phyloP scores from a whole-genome alignment of 2,888 invertebrate genomes.

The Chloromyia formosa region DNA sequence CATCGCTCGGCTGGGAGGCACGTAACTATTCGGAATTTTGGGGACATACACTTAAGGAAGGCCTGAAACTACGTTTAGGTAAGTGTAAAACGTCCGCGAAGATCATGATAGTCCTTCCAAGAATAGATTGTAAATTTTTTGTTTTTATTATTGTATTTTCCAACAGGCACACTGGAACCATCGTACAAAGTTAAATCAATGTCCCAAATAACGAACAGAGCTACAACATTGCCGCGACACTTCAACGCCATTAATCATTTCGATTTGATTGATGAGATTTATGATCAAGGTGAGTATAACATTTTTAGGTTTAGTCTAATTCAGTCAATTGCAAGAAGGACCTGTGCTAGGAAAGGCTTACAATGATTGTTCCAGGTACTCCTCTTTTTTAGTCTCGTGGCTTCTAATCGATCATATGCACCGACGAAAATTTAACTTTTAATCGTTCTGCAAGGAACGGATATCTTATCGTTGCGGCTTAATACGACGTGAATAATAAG shows the following conservation, averaged over 20 bases:
- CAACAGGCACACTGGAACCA: slow-evolving; percentile 61
- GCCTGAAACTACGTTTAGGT: slow-evolving; percentile 80
- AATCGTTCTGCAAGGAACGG: too few species aligned
- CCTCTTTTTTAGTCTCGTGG: too few species aligned
- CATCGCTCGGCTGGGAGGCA: slow-evolving; percentile 77
- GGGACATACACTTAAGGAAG: slow-evolving; percentile 83
- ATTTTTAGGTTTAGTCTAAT: too few species aligned
- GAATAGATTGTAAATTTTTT: neutral
- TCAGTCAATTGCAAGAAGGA: too few species aligned
- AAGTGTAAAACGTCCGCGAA: slow-evolving; percentile 45
- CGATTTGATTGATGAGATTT: slow-evolving; percentile 75
- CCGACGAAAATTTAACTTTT: too few species aligned
- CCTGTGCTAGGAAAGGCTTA: too few species aligned
- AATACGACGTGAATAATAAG: too few species aligned
- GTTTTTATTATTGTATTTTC: too few species aligned
- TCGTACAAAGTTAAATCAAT: slow-evolving; percentile 61
- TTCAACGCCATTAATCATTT: slow-evolving; percentile 84
- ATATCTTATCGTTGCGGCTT: too few species aligned
- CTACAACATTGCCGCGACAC: slow-evolving; percentile 67
- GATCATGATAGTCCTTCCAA: neutral
- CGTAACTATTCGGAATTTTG: slow-evolving; percentile 84
- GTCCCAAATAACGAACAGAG: slow-evolving; percentile 58
- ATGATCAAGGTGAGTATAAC: slow-evolving; percentile 73
- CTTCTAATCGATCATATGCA: too few species aligned
- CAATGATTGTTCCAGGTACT: too few species aligned